phyloP scores from a whole-genome alignment of 2,113 vertebrate species.

The Bungarus multicinctus region DNA sequence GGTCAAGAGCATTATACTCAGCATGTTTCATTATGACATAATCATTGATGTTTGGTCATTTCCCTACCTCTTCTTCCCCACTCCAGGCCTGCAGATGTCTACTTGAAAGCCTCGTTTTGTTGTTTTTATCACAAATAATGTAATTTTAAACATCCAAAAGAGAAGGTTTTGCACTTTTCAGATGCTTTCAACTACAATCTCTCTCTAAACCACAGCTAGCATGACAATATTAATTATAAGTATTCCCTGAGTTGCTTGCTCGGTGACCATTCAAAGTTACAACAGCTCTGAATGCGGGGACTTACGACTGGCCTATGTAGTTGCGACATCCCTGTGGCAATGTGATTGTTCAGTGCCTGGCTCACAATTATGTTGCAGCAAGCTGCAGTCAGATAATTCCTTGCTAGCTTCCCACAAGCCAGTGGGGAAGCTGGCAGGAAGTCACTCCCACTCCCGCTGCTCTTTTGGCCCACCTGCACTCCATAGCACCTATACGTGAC shows the following conservation, averaged over 20 bases:
- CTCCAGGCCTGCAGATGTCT: not conserved
- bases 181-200: not conserved
- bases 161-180: not conserved
- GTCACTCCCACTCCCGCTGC: not conserved
- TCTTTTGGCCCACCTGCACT: not conserved
- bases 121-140: not conserved
- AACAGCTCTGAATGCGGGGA: not conserved
- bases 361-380: not conserved
- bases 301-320: not conserved
- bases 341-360: not conserved
- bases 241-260: not conserved
- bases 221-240: not conserved
- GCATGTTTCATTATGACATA: not conserved
- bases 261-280: not conserved
- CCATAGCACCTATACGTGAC: not conserved
- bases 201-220: not conserved
- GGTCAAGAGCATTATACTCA: not conserved
- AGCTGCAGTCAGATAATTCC: not conserved
- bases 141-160: not conserved
- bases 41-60: not conserved
- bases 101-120: slow-evolving; percentile 1
- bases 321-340: not conserved
- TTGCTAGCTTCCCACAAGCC: not conserved
- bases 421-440: not conserved
- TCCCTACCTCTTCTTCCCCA: not conserved